Percentiles rank a stretch among this genome's conserved stretches.
phyloP scores from a whole-genome alignment of 37 sponge, comb jelly and placozoan species.

The Haliclona indistincta region DNA sequence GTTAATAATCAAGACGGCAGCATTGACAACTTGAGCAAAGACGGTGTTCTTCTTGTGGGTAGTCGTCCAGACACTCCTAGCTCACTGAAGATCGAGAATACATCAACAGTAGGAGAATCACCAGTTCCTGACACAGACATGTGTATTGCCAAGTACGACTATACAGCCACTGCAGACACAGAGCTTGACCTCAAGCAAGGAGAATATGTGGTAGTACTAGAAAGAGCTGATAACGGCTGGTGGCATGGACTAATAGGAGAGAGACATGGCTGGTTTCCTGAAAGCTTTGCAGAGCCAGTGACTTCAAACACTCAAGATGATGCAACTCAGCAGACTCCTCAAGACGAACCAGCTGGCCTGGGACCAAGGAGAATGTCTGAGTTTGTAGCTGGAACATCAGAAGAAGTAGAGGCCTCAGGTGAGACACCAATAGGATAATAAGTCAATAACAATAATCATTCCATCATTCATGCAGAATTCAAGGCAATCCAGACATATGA shows the following conservation, averaged over 20 bases:
- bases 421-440: not conserved
- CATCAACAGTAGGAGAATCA: not conserved
- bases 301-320: not conserved
- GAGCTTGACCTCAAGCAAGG: conserved; percentile 59
- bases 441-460: not conserved
- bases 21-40: not conserved
- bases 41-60: no score
- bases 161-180: conserved; percentile 22
- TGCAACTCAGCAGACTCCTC: not conserved
- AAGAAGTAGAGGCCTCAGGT: conserved; percentile 17
- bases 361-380: not conserved
- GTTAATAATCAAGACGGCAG: not conserved
- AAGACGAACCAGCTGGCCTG: not conserved
- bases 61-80: conserved; percentile 9
- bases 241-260: conserved; percentile 64
- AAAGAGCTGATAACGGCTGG: conserved; percentile 65
- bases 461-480: conserved; percentile 41
- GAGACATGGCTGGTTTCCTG: conserved; percentile 72
- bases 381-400: not conserved
- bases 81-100: no score
- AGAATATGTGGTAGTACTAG: conserved; percentile 56
- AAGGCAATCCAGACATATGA: conserved; percentile 47
- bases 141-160: conserved; percentile 44
- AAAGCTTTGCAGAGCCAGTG: conserved; percentile 35
- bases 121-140: conserved; percentile 9